A percentile compares a stretch with the other conserved stretches of the same genome.
phyloP scores from a whole-genome alignment of 2,113 vertebrate species.

The Phaethornis superciliosus region DNA sequence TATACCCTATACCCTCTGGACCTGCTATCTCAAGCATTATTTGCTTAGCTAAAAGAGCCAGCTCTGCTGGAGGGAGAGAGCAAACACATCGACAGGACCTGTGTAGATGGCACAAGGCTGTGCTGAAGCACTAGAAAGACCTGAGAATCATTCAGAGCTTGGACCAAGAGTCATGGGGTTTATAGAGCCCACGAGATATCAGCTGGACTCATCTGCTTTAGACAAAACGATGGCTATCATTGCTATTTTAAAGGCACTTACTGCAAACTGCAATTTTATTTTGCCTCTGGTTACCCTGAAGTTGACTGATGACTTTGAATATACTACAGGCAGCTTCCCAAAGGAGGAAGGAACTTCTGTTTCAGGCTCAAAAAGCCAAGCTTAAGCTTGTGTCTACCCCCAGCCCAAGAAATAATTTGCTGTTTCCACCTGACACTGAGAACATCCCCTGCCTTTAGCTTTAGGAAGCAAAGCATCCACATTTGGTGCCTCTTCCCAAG shows the following conservation, averaged over 20 bases:
- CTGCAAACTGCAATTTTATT: not conserved
- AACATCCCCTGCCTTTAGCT: not conserved
- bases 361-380: not conserved
- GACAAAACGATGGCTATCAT: not conserved
- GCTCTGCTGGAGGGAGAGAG: not conserved
- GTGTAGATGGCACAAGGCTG: not conserved
- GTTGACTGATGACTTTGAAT: not conserved
- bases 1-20: not conserved
- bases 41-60: not conserved
- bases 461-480: not conserved
- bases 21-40: not conserved
- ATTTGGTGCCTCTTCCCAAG: not conserved
- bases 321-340: not conserved
- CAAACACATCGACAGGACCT: accelerated
- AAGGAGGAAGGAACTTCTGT: not conserved
- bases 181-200: not conserved
- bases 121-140: not conserved
- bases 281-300: not conserved
- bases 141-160: not conserved
- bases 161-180: not conserved
- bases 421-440: not conserved
- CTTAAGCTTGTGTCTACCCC: not conserved
- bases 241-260: not conserved
- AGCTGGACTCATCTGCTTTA: not conserved
- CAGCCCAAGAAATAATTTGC: accelerated